Conservation (phyloP, 2,888 invertebrate species). For the Neoascia interrupta region DNA sequence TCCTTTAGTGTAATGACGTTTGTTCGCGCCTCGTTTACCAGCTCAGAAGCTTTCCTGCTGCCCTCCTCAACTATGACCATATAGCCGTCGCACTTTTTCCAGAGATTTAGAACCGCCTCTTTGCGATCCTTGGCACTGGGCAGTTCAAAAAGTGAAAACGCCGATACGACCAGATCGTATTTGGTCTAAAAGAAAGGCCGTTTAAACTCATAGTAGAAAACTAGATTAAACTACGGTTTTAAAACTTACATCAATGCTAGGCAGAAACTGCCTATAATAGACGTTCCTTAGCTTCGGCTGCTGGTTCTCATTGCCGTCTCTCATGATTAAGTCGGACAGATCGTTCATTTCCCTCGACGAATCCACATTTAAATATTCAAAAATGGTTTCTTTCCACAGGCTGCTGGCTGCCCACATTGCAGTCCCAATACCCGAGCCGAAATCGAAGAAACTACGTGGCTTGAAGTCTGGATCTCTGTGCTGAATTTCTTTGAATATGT, state of each 20-base stretch:
- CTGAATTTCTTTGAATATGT: slow-evolving; percentile 88
- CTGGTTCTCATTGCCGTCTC: slow-evolving; percentile 84
- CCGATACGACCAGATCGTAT: slow-evolving; percentile 90
- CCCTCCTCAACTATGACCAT: slow-evolving; percentile 92
- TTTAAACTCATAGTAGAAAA: not conserved
- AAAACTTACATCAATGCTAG: slow-evolving; percentile 80
- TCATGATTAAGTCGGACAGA: slow-evolving; percentile 86
- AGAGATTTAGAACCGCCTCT: slow-evolving; percentile 87
- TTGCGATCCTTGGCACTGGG: slow-evolving; percentile 84
- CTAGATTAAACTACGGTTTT: not conserved
- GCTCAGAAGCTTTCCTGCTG: slow-evolving; percentile 88
- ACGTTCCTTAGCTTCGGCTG: slow-evolving; percentile 83
- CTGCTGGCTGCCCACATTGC: slow-evolving; percentile 90
- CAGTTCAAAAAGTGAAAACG: slow-evolving; percentile 90
- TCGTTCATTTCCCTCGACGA: slow-evolving; percentile 90
- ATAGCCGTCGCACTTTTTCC: slow-evolving; percentile 91
- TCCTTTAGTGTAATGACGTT: slow-evolving; percentile 83
- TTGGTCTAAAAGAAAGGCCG: slow-evolving; percentile 78
- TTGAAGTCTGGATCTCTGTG: slow-evolving; percentile 84
- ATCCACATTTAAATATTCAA: slow-evolving; percentile 93
- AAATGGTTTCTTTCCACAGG: slow-evolving; percentile 86
- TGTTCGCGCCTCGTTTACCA: slow-evolving; percentile 92
- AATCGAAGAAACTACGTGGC: slow-evolving; percentile 91
- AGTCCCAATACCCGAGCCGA: slow-evolving; percentile 94
- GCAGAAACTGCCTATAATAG: slow-evolving; percentile 90